A percentile compares a stretch with the other conserved stretches of the same genome.
These are phyloP conservation scores for Manis pentadactyla DNA, from an alignment of 2,797 vertebrate species.

Conservation along the genomic window DNA sequence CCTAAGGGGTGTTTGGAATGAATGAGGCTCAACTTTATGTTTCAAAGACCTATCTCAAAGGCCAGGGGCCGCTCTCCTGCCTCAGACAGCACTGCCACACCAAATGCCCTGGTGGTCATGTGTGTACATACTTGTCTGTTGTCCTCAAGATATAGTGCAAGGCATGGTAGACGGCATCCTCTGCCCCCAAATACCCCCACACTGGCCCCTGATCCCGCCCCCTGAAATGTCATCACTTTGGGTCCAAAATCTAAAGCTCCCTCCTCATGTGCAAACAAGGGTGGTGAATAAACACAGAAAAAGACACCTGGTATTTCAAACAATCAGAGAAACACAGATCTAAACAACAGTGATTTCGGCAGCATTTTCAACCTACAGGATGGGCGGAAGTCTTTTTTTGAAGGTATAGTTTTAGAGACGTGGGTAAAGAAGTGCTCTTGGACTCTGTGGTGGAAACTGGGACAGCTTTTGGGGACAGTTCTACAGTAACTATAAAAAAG, in stretches of 20 bases:
- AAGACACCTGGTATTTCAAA: neutral
- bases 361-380: neutral
- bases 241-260: neutral
- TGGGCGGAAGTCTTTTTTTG: neutral
- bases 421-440: neutral
- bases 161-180: neutral
- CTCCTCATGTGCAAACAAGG: neutral
- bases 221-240: neutral
- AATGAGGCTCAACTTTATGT: neutral
- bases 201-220: neutral
- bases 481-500: neutral
- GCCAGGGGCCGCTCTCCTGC: neutral
- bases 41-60: neutral
- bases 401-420: neutral
- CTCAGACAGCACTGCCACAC: rapidly evolving
- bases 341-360: neutral
- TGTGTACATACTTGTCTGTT: neutral
- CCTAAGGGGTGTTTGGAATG: neutral
- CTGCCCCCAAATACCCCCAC: too few species aligned
- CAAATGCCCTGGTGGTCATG: rapidly evolving
- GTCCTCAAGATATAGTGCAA: neutral
- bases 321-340: neutral
- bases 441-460: neutral
- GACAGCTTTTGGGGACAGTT: neutral
- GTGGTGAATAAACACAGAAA: neutral